A percentile compares a stretch with the other conserved stretches of the same genome.
Conservation (phyloP, 2,888 invertebrate genomes). For the Sinopyrophorus schimmeli region DNA sequence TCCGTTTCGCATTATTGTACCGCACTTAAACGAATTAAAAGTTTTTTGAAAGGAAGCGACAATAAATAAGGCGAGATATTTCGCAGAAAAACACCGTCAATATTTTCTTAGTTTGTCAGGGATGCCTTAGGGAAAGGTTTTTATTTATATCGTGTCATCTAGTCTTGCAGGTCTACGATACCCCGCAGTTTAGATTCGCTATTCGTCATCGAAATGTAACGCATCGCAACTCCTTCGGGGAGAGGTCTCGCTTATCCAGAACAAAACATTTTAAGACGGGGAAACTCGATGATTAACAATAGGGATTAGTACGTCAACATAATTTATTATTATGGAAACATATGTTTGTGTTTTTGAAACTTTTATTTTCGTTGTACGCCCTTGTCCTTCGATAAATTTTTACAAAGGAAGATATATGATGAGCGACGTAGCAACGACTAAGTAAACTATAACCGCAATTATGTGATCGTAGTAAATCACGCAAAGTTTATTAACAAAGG, state of each 20-base stretch:
- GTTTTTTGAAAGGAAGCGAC: slow-evolving; percentile 12
- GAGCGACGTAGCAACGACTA: too few relatives aligned
- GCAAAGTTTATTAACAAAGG: too few relatives aligned
- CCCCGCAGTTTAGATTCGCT: slow-evolving; percentile 41
- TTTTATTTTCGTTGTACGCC: slow-evolving; percentile 29
- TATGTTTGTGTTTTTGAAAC: slow-evolving; percentile 36
- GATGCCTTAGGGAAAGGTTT: slow-evolving; percentile 31
- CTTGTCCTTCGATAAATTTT: slow-evolving; percentile 22
- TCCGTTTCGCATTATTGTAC: slow-evolving; percentile 19
- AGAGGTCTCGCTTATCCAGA: slow-evolving; percentile 35
- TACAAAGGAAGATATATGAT: slow-evolving; percentile 12
- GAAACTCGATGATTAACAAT: slow-evolving; percentile 42
- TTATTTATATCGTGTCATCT: slow-evolving; percentile 33
- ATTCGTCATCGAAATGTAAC: slow-evolving; percentile 43
- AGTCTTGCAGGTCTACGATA: slow-evolving; percentile 32
- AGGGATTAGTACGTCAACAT: slow-evolving; percentile 41
- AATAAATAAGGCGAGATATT: slow-evolving; percentile 22
- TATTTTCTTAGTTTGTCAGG: slow-evolving; percentile 35
- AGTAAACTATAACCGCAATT: too few relatives aligned
- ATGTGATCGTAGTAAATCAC: too few relatives aligned
- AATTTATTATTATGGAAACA: slow-evolving; percentile 43
- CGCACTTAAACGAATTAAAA: slow-evolving; percentile 25
- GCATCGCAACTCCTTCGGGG: slow-evolving; percentile 35
- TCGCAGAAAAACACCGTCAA: slow-evolving; percentile 30
- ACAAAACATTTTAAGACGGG: slow-evolving; percentile 39